phyloP scores from a whole-genome alignment of 2,113 vertebrate genomes.

The human (Homo sapiens) region GRCh38 chr11:40226501-40227000 shows the following conservation, averaged over 20 bases:
- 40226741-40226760: neutral
- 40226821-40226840: neutral
- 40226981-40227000: neutral
- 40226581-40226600: neutral
- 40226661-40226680: neutral
- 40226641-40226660: neutral
- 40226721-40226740: neutral
- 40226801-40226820: neutral
- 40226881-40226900: neutral
- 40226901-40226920: neutral
- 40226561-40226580: neutral
- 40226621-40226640: neutral
- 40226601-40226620: neutral
- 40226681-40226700: neutral
- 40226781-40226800: neutral
- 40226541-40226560: neutral
- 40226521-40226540: neutral
- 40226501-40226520: neutral
- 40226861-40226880: neutral
- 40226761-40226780: neutral
- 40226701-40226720: neutral
- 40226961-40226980: conserved; percentile 41
- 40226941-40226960: neutral
- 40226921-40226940: neutral
- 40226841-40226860: neutral